Percentiles rank a stretch among this genome's conserved stretches.
These are phyloP conservation scores for Poeciliopsis turrubarensis DNA, from an alignment of 2,113 vertebrate species.

Conservation along the genomic window DNA sequence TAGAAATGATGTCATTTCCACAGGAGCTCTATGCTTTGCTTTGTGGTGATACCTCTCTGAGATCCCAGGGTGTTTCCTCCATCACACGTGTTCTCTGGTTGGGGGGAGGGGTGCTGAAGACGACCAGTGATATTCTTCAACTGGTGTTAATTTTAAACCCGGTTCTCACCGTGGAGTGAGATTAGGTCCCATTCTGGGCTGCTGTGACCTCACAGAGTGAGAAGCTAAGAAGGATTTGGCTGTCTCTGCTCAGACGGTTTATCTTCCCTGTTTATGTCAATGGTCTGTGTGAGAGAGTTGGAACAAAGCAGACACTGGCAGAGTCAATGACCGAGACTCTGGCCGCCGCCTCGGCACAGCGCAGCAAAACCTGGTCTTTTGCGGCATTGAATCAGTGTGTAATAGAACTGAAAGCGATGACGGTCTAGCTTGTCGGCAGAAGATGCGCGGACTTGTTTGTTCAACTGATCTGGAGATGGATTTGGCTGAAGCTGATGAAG, in stretches of 20 bases:
- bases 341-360: background rate
- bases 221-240: slow-evolving; percentile 78
- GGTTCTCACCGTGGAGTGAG: slow-evolving; percentile 60
- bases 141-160: slow-evolving; percentile 73
- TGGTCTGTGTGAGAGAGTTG: slow-evolving; percentile 19
- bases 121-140: slow-evolving; percentile 59
- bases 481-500: slow-evolving; percentile 48
- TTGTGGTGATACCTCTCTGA: slow-evolving; percentile 6
- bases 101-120: slow-evolving; percentile 18
- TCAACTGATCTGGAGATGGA: slow-evolving; percentile 63
- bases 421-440: slow-evolving; percentile 34
- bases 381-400: background rate
- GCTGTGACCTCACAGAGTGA: slow-evolving; percentile 73
- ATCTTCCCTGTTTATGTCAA: slow-evolving; percentile 64
- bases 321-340: slow-evolving; percentile 38
- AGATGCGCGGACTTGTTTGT: slow-evolving; percentile 57
- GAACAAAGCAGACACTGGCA: slow-evolving; percentile 1
- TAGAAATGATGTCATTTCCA: background rate
- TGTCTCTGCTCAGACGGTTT: slow-evolving; percentile 70
- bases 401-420: slow-evolving; percentile 7
- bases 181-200: slow-evolving; percentile 72
- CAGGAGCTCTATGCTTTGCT: background rate
- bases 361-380: background rate
- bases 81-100: slow-evolving; percentile 19
- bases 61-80: background rate